Base-by-base conservation (phyloP, 1,140 invertebrate genomes). In the Galendromus occidentalis region DNA sequence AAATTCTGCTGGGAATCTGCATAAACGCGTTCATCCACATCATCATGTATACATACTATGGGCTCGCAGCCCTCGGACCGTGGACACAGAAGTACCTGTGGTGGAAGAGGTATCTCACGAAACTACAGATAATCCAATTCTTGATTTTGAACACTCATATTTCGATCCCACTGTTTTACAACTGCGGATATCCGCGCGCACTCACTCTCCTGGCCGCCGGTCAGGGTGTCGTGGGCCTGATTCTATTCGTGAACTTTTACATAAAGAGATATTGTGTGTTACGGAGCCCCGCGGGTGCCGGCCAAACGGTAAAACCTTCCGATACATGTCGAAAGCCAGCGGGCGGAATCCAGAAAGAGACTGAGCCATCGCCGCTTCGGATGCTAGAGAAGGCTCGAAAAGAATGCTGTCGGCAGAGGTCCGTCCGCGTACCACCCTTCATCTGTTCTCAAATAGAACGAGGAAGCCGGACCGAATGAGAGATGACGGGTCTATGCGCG, bases 11-110 rank as follows among this genome's bases (percentile, higher is more conserved):
- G 51, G 51, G 51, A 18, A 59, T 59, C 9, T 59, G 51, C 51
- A 77, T 91, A 69, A 93, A 92, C 76, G 88, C 87, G 12, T 87
- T 89, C 71, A 88, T 95, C 5, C 91, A 79, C 67, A 71, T 78
- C 2, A 67, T 80, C 64, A 79, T 80, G 78, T 80, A 80, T 67
- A 69, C 72, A 12, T 80, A 80, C 69, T 80, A 78, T 71, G 73
- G 77, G 65, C 70, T 79, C 67, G 70, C 79, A 14, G 76, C 79
- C 6, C 69, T 80, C 69, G 77, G 78, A 47, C 78, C 77, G 14
- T 65, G 69, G 7, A 71, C 77, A 63, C 74, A 75, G 69, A 75
- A 74, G 64, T 79, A 75, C 69, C 71, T 79, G 14, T 80, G 79
- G 78, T 80, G 79, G 79, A 80, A 80, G 71, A 76, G 73, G 68